phyloP scores from a whole-genome alignment of 2,888 invertebrate species.

The Erynnis tages region DNA sequence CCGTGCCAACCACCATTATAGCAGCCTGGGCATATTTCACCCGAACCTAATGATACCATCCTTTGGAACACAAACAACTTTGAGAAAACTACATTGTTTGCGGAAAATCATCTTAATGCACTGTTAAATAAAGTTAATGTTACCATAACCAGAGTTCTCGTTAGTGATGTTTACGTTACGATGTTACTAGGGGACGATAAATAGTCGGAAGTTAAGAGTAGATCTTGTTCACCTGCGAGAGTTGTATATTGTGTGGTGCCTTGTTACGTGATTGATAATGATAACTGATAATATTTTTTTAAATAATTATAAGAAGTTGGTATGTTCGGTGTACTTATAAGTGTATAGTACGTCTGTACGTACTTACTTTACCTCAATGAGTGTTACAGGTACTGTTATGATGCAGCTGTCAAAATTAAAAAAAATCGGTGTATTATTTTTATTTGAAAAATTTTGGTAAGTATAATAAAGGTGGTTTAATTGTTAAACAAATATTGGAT shows the following conservation, averaged over 20 bases:
- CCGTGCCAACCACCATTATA: conserved; percentile 19
- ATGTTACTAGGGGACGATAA: conserved; percentile 24
- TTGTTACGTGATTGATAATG: no score
- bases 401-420: no score
- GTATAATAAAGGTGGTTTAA: no score
- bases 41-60: conserved; percentile 27
- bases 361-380: no score
- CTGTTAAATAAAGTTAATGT: conserved; percentile 4
- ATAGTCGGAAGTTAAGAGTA: conserved; percentile 6
- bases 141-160: conserved; percentile 1
- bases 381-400: no score
- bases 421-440: no score
- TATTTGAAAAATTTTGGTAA: no score
- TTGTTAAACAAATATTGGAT: no score
- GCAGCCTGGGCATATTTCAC: conserved; percentile 24
- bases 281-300: no score
- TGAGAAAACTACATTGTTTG: neutral
- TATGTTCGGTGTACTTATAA: no score
- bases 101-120: neutral
- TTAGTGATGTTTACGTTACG: conserved; percentile 21
- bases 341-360: no score
- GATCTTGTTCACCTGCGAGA: conserved; percentile 25
- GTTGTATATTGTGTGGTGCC: conserved; percentile 11
- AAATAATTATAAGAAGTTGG: no score
- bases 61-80: conserved; percentile 1